Evolutionary conservation across 2,113 vertebrate species (phyloP).

Genomic region (Megaptera novaeangliae): DNA sequence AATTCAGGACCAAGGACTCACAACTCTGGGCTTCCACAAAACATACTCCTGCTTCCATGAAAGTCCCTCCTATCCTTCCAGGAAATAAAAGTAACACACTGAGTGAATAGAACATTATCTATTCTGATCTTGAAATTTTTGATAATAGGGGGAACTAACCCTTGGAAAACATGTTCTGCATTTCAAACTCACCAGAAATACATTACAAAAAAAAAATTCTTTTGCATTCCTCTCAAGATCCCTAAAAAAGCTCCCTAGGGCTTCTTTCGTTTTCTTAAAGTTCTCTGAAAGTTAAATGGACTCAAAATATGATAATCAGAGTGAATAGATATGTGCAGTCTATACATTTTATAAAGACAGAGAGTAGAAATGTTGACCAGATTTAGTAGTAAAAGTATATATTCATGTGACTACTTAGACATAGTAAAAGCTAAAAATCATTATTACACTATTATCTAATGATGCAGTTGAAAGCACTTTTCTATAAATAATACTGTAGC

Average conservation of each 20-base stretch:
- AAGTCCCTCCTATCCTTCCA: not conserved
- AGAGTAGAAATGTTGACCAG: not conserved
- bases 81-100: not conserved
- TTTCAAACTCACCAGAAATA: not conserved
- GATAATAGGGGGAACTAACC: not conserved
- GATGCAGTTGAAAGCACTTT: not conserved
- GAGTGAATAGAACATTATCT: not conserved
- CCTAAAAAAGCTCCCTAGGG: not conserved
- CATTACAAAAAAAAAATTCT: not conserved
- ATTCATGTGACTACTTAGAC: not conserved
- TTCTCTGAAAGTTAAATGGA: not conserved
- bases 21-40: not conserved
- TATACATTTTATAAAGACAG: not conserved
- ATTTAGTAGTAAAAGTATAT: not conserved
- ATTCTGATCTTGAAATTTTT: not conserved
- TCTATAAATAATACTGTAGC: not conserved
- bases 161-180: not conserved
- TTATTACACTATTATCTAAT: not conserved
- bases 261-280: not conserved
- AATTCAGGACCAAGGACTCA: not conserved
- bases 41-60: not conserved
- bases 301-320: not conserved
- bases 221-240: not conserved
- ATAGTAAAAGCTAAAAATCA: not conserved
- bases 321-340: not conserved